Evolutionary conservation across 2,113 vertebrate species (phyloP).

Genomic region (Triplophysa dalaica): DNA sequence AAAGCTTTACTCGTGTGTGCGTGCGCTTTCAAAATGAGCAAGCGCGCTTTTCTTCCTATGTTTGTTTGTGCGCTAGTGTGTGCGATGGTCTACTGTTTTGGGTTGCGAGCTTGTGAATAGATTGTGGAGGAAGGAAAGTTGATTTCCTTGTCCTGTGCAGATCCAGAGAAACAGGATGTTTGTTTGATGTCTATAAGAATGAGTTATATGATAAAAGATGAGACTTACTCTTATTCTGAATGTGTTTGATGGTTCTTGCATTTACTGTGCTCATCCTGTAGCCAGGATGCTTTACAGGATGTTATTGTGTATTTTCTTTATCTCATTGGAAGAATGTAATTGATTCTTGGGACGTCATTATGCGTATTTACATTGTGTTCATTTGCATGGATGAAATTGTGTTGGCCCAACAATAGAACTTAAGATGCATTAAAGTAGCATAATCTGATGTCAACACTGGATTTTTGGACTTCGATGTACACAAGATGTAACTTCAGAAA

Average conservation of each 20-base stretch:
- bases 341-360: neutral
- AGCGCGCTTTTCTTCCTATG: neutral
- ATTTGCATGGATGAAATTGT: neutral
- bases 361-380: neutral
- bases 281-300: conserved; percentile 49
- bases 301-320: conserved; percentile 34
- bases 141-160: conserved; percentile 62
- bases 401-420: neutral
- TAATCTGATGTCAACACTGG: too few relatives aligned
- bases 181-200: conserved; percentile 49
- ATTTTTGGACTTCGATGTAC: too few relatives aligned
- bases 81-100: neutral
- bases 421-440: too few relatives aligned
- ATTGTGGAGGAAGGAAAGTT: conserved; percentile 69
- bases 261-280: neutral
- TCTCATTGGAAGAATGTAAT: conserved; percentile 1
- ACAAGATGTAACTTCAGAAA: too few relatives aligned
- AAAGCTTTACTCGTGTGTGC: neutral
- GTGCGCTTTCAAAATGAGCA: neutral
- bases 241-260: neutral
- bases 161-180: conserved; percentile 74
- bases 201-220: conserved; percentile 43
- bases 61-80: conserved; percentile 18
- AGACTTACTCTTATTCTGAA: conserved; percentile 21
- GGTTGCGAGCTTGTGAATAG: conserved; percentile 39